Evolutionary conservation across 2,888 invertebrate species (phyloP).

Genomic region (Myopa tessellatipennis): DNA sequence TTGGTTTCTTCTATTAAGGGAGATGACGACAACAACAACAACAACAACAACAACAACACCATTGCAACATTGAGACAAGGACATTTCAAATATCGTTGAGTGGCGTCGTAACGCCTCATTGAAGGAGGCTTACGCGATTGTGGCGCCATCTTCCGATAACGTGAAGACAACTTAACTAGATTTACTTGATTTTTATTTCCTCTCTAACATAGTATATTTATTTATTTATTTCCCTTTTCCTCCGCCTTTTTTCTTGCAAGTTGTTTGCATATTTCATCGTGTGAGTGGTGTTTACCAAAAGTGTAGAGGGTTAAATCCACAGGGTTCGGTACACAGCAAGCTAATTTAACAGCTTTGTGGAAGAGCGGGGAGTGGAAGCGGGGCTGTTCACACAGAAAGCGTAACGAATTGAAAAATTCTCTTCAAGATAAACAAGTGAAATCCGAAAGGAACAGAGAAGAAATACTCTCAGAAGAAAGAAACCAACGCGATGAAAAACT

Average conservation of each 20-base stretch:
- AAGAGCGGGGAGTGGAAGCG: not conserved
- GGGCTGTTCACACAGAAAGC: constrained; percentile 26
- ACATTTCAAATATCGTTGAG: constrained; percentile 28
- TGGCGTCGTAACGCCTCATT: constrained; percentile 29
- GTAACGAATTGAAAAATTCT: constrained; percentile 39
- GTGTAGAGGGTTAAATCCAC: constrained; percentile 37
- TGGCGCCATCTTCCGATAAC: constrained; percentile 39
- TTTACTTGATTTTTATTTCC: constrained; percentile 36
- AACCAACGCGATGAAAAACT: too few species aligned
- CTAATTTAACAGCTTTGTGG: constrained; percentile 15
- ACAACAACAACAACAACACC: constrained; percentile 15
- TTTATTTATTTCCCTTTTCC: not conserved
- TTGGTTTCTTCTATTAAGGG: constrained; percentile 2
- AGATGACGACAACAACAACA: constrained; percentile 30
- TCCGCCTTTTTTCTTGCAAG: constrained; percentile 12
- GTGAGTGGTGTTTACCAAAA: constrained; percentile 35
- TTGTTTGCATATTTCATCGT: constrained; percentile 38
- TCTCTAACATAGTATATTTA: not conserved
- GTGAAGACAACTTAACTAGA: constrained; percentile 38
- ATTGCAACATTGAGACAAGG: constrained; percentile 9
- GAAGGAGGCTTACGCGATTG: constrained; percentile 34
- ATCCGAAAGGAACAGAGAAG: not conserved
- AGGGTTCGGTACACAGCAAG: not conserved
- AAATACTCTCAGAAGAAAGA: too few species aligned
- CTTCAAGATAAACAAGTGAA: constrained; percentile 33